phyloP scores from a whole-genome alignment of 37 sponge, comb jelly and placozoan genomes.

The Hormiphora californensis region DNA sequence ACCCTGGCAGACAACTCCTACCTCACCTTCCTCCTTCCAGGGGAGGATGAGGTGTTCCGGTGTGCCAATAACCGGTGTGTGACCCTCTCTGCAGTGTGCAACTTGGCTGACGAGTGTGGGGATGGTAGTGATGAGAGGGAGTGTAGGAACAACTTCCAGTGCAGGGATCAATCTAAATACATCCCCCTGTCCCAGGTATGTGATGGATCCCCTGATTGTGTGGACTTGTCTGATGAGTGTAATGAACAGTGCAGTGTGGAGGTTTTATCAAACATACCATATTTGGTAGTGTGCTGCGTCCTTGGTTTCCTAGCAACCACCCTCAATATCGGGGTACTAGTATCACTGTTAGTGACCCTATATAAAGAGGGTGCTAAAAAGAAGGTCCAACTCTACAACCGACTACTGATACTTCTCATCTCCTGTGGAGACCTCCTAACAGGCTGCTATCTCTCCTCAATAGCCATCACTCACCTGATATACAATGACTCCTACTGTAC shows the following conservation, averaged over 20 bases:
- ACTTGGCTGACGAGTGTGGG: not conserved
- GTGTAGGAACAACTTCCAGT: constrained; percentile 1
- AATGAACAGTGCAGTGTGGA: not conserved
- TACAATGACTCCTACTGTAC: not conserved
- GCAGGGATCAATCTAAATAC: not conserved
- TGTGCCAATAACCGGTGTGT: not conserved
- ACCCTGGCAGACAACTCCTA: not conserved
- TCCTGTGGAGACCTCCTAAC: not conserved
- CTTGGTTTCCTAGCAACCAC: not conserved
- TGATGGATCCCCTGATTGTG: not conserved
- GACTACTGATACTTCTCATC: not conserved
- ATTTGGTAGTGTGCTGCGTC: not conserved
- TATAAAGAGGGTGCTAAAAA: not conserved
- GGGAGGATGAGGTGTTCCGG: not conserved
- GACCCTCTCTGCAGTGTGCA: not conserved
- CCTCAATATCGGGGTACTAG: not conserved
- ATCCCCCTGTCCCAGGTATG: not conserved
- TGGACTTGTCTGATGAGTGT: not conserved
- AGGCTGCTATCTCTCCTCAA: not conserved
- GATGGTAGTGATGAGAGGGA: not conserved
- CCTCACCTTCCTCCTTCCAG: not conserved
- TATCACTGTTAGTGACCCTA: not conserved
- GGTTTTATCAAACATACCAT: not conserved
- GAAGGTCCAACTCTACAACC: not conserved
- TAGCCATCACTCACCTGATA: not conserved